phyloP scores from a whole-genome alignment of 1,140 invertebrate species.

The Octopus bimaculoides region DNA sequence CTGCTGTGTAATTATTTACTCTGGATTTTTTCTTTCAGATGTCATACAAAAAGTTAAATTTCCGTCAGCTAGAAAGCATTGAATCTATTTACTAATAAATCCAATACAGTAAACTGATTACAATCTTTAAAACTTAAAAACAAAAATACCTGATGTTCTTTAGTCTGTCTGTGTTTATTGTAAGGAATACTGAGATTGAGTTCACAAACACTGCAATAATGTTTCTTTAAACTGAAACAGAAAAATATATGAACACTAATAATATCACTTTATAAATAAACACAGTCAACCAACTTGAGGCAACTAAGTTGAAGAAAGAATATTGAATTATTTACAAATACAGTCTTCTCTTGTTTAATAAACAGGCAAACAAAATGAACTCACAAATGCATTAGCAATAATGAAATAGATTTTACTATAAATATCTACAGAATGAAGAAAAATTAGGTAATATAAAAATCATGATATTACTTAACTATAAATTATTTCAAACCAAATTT shows the following conservation, averaged over 20 bases:
- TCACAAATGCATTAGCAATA: too few species aligned
- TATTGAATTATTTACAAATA: too few species aligned
- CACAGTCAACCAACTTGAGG: too few species aligned
- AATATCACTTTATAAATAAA: not conserved
- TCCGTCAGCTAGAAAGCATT: not conserved
- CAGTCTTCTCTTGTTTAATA: too few species aligned
- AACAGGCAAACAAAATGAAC: too few species aligned
- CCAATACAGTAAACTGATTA: not conserved
- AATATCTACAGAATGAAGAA: too few species aligned
- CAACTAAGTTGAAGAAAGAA: too few species aligned
- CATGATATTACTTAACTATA: too few species aligned
- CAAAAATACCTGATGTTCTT: not conserved
- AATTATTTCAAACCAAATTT: too few species aligned
- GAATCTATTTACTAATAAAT: not conserved
- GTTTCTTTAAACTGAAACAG: not conserved
- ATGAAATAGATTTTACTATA: too few species aligned
- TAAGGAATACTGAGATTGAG: not conserved
- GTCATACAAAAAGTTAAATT: not conserved
- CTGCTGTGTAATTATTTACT: not conserved
- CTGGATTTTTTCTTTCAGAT: not conserved
- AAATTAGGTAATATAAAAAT: too few species aligned
- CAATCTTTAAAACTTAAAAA: not conserved
- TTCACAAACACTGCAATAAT: conserved; percentile 10
- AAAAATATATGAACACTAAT: not conserved
- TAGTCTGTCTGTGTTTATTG: conserved; percentile 4